Conservation (phyloP, 1,140 invertebrate genomes). For the Leptinotarsa undecemlineata region DNA sequence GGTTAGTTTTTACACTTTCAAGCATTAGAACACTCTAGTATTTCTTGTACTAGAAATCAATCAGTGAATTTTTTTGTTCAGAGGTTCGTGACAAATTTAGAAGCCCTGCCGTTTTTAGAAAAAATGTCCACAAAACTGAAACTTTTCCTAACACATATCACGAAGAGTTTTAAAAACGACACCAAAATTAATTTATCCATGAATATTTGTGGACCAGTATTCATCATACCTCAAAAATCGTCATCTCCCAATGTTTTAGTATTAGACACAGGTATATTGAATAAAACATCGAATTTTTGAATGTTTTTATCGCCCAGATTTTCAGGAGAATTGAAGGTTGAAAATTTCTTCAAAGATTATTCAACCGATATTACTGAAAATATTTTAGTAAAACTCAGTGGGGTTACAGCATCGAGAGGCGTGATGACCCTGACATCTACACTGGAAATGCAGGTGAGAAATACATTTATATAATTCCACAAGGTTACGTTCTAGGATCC, state of each 20-base stretch:
- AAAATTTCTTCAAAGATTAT: conserved; percentile 79
- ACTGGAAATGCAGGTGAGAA: conserved; percentile 68
- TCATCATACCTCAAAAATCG: conserved; percentile 79
- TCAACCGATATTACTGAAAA: conserved; percentile 65
- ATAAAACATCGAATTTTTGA: conserved; percentile 24
- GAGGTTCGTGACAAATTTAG: conserved; percentile 48
- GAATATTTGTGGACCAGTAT: conserved; percentile 73
- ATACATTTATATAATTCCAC: neutral
- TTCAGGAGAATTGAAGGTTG: conserved; percentile 71
- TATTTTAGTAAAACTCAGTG: conserved; percentile 69
- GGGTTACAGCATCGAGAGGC: conserved; percentile 70
- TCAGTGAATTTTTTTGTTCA: conserved; percentile 29
- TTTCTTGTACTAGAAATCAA: neutral
- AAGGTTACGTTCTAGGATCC: no score
- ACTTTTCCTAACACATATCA: conserved; percentile 63
- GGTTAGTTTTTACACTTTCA: conserved; percentile 44
- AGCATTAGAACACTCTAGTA: no score
- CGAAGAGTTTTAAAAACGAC: conserved; percentile 62
- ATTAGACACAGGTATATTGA: conserved; percentile 68
- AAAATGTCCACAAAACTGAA: conserved; percentile 53
- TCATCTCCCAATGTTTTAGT: conserved; percentile 80
- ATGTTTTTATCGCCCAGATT: neutral
- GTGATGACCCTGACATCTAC: conserved; percentile 72
- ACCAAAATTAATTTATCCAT: conserved; percentile 71
- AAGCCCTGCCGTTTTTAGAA: conserved; percentile 42